Conservation (phyloP, 2,113 vertebrate species). For the Xiphias gladius region DNA sequence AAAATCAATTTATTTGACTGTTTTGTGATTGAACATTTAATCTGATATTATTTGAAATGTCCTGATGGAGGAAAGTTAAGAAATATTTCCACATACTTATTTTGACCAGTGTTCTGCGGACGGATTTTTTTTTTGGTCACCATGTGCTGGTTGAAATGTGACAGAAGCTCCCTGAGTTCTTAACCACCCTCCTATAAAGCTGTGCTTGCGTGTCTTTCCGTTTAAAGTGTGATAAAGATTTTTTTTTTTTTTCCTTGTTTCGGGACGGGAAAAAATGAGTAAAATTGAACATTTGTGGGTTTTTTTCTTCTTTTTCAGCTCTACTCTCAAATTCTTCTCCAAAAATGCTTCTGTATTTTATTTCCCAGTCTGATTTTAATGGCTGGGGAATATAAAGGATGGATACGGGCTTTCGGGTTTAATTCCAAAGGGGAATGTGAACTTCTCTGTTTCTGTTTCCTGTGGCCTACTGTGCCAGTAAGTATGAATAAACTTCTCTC, state of each 20-base stretch:
- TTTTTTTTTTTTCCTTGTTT: constrained; percentile 31
- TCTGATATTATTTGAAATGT: constrained; percentile 27
- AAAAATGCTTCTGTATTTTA: constrained; percentile 70
- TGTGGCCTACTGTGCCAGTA: constrained; percentile 60
- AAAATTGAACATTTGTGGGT: constrained; percentile 36
- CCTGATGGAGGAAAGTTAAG: constrained; percentile 1
- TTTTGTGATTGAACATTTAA: constrained; percentile 39
- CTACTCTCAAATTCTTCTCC: constrained; percentile 46
- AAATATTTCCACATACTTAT: not conserved
- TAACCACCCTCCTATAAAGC: not conserved
- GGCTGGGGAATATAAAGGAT: constrained; percentile 66
- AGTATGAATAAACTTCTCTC: constrained; percentile 58
- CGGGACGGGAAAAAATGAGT: not conserved
- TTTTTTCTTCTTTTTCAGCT: not conserved
- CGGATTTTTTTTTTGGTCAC: constrained; percentile 13
- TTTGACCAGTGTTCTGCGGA: not conserved
- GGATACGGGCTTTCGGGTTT: constrained; percentile 61
- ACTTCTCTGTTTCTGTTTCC: constrained; percentile 62
- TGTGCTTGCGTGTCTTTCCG: constrained; percentile 11
- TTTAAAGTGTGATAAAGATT: constrained; percentile 58
- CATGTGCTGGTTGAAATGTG: constrained; percentile 13
- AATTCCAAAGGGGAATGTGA: constrained; percentile 67
- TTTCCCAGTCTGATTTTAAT: constrained; percentile 68
- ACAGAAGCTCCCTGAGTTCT: constrained; percentile 11
- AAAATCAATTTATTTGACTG: constrained; percentile 37